Evolutionary conservation across 2,113 vertebrate genomes (phyloP).

Genomic region (Rhinogobius similis): DNA sequence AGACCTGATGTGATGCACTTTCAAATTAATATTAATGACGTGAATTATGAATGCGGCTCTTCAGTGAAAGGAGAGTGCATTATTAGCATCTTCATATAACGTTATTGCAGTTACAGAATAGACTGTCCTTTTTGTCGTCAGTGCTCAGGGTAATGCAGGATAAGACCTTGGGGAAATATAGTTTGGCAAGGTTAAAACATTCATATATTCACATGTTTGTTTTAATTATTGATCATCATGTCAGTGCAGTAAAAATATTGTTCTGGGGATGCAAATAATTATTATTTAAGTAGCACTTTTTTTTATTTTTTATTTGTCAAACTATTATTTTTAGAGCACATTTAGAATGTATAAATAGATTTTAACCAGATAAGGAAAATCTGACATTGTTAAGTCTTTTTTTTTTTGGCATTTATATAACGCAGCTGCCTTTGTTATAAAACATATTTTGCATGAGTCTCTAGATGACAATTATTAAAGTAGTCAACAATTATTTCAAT

Average conservation of each 20-base stretch:
- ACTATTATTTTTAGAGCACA: no score
- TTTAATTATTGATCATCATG: not conserved
- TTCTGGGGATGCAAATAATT: not conserved
- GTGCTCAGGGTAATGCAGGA: not conserved
- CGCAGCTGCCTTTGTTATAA: no score
- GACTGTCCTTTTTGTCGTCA: not conserved
- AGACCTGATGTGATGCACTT: slow-evolving; percentile 22
- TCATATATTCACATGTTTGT: no score
- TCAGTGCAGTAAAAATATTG: not conserved
- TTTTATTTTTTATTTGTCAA: no score
- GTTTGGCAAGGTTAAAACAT: not conserved
- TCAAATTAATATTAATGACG: slow-evolving; percentile 37
- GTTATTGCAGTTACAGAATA: not conserved
- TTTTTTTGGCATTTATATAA: no score
- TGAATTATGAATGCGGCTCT: slow-evolving; percentile 30
- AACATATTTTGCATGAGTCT: no score
- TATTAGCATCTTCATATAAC: not conserved
- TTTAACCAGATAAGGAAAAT: no score
- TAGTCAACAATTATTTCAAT: no score
- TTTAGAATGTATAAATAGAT: no score
- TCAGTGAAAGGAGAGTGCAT: slow-evolving; percentile 16
- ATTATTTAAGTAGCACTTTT: no score
- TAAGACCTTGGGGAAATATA: not conserved
- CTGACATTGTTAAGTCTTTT: no score
- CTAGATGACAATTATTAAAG: no score